Conservation (phyloP, 2,113 vertebrate genomes). For the Collichthys lucidus region DNA sequence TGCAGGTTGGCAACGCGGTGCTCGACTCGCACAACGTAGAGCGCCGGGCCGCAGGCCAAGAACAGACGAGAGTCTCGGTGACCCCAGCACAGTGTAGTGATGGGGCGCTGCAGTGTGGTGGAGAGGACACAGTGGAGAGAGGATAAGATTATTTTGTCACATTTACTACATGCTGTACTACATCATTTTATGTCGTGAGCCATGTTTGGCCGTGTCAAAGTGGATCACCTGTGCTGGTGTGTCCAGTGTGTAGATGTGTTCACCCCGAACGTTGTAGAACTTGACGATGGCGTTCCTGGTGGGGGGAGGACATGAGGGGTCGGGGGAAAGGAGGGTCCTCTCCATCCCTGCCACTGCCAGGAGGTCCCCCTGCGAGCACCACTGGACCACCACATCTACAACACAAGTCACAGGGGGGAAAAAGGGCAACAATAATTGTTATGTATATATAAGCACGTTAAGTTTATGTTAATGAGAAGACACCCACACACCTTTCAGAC, state of each 20-base stretch:
- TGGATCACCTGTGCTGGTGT: constrained; percentile 92
- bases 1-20: constrained; percentile 93
- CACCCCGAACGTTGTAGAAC: constrained; percentile 95
- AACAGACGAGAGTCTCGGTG: constrained; percentile 95
- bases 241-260: constrained; percentile 97
- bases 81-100: constrained; percentile 97
- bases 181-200: too few species aligned
- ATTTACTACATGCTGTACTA: neutral
- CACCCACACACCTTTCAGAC: constrained; percentile 87
- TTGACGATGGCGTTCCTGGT: constrained; percentile 92
- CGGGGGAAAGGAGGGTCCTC: constrained; percentile 85
- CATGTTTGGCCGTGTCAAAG: neutral
- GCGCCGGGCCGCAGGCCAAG: constrained; percentile 91
- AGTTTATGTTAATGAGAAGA: neutral
- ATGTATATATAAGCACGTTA: neutral
- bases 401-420: neutral
- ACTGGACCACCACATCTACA: constrained; percentile 96
- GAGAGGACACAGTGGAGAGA: constrained; percentile 15
- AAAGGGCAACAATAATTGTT: neutral
- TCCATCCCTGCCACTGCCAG: constrained; percentile 97
- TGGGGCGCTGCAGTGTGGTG: constrained; percentile 87
- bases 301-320: constrained; percentile 85
- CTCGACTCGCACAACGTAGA: constrained; percentile 94
- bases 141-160: neutral
- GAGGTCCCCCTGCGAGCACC: constrained; percentile 96